These are phyloP conservation scores for Dendronephthya gigantea DNA, from an alignment of 64 coral and sea anemone species.

Conservation along the genomic window DNA sequence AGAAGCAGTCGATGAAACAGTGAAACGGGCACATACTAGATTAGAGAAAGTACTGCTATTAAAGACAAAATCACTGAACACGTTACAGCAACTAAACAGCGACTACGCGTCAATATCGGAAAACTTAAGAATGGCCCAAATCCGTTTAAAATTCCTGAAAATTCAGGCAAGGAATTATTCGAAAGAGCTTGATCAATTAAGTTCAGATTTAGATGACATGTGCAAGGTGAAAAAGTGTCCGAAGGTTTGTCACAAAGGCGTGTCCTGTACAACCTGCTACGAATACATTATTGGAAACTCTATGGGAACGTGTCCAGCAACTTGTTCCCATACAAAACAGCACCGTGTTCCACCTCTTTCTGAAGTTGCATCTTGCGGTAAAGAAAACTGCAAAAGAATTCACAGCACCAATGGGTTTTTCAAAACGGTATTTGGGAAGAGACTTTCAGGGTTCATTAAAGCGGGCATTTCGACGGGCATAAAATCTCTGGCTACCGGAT, in stretches of 20 bases:
- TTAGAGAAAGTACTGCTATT: not conserved
- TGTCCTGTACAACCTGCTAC: not conserved
- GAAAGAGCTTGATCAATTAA: not conserved
- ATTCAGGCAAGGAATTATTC: not conserved
- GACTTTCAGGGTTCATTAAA: not conserved
- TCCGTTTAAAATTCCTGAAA: not conserved
- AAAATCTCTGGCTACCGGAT: not conserved
- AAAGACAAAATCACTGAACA: not conserved
- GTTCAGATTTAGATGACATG: not conserved
- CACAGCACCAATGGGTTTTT: not conserved
- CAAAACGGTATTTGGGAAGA: not conserved
- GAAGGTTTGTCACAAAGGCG: not conserved
- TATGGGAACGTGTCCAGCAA: not conserved
- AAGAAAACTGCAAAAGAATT: not conserved
- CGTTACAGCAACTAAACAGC: not conserved
- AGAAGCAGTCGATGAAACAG: not conserved
- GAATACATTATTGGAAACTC: not conserved
- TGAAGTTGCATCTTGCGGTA: not conserved
- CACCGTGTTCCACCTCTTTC: not conserved
- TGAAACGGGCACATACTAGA: not conserved
- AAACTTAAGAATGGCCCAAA: not conserved
- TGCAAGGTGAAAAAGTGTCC: not conserved
- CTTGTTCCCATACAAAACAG: not conserved
- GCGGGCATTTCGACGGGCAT: not conserved
- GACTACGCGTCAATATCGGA: not conserved